Base-by-base conservation (phyloP, 2,888 invertebrate genomes). In the Diabrotica balteata region DNA sequence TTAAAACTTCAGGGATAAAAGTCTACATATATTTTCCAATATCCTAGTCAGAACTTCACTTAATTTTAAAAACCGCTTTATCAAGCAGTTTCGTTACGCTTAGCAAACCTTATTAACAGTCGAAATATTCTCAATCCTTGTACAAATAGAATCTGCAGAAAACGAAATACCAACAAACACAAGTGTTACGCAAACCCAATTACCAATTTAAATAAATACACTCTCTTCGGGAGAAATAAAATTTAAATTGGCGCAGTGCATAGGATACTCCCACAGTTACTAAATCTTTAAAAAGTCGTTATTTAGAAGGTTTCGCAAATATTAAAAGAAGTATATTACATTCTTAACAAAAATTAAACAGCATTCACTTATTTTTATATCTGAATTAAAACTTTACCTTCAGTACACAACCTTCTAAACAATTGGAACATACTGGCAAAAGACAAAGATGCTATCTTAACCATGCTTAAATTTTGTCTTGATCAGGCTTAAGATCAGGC, bases 151-250 rank as follows among this genome's bases (percentile, higher is more conserved):
- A 62, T 62, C 49, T 55, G 47, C 22, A 62, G 62, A 62, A 62
- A 62, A 54, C 62, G 62, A 55, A 55, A 55, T 55, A 62, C 55
- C 10, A 54, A 62, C 54, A 49, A 55, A 54, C 62, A 62, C 55
- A 62, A 62, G 62, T 62, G 62, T 62, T 53, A 62, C 62, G 54
- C 62, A 62, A 62, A 62, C 62, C 62, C 46, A 62, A 53, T 62
- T 62, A 62, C 62, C 11, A 49, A 62, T 62, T 62, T 54, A 54
- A 62, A 59, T 61, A 52, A 61, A 54, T 54, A 54, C 54, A 52
- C 52, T 43, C 54, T 47, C 11, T 54, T 49, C 10, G 42, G 8
- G 8, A 11, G 46, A 47, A 53, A 54, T 42, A 54, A 62, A 43
- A 49, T 62, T 62, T 6, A 55, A 62, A 61, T 61, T 61, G 61